Conservation (phyloP, 53 echinoderm and acorn worm genomes). For the Glandiceps talaboti region DNA sequence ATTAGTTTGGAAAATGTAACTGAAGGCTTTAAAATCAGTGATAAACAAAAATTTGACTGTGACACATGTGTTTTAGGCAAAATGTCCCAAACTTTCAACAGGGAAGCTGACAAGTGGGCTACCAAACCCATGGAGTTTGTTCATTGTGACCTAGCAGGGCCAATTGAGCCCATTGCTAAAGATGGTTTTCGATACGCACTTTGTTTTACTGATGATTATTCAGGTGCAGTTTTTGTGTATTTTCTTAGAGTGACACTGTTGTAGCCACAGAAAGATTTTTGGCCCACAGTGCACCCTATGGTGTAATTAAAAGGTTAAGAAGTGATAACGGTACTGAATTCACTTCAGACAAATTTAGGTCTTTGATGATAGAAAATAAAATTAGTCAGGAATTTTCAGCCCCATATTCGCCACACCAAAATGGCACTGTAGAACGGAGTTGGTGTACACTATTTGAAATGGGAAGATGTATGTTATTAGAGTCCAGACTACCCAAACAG, state of each 20-base stretch:
- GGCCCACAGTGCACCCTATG: constrained; percentile 8
- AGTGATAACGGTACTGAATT: constrained; percentile 7
- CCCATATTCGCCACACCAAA: constrained; percentile 12
- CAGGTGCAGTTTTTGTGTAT: constrained; percentile 8
- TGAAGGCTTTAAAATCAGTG: too few relatives aligned
- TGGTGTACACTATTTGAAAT: constrained; percentile 20
- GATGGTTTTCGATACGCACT: constrained; percentile 12
- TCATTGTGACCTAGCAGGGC: background rate
- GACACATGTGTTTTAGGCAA: too few relatives aligned
- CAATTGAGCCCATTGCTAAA: background rate
- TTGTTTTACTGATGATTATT: constrained; percentile 11
- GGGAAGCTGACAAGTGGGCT: too few relatives aligned
- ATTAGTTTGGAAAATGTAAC: too few relatives aligned
- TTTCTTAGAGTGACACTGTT: constrained; percentile 7
- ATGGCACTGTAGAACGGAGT: constrained; percentile 12
- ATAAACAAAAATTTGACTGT: too few relatives aligned
- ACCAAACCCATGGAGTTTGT: too few relatives aligned
- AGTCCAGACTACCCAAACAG: constrained; percentile 12
- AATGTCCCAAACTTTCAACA: too few relatives aligned
- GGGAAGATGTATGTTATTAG: constrained; percentile 15
- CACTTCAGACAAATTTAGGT: background rate
- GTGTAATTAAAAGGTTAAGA: constrained; percentile 2
- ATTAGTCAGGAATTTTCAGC: constrained; percentile 4
- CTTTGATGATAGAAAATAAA: background rate
- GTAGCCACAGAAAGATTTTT: constrained; percentile 7